These are phyloP conservation scores for Aldrovandia affinis DNA, from an alignment of 2,797 vertebrate genomes.

Conservation along the genomic window DNA sequence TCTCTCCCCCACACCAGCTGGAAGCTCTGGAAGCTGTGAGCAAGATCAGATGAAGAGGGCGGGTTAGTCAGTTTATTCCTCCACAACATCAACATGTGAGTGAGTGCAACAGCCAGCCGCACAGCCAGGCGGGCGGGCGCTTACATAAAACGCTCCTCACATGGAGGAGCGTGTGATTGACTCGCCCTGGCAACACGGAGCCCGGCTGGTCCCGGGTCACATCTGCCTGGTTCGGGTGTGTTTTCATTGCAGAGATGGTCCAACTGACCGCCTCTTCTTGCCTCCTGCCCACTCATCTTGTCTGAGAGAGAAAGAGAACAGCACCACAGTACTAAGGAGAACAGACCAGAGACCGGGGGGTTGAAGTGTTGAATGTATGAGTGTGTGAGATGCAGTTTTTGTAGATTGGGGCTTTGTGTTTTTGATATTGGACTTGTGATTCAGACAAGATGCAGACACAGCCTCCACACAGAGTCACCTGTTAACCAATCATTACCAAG, in stretches of 20 bases:
- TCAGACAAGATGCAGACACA: not conserved
- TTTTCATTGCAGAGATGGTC: slow-evolving; percentile 13
- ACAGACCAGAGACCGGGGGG: not conserved
- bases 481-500: not conserved
- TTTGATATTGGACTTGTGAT: not conserved
- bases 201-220: slow-evolving; percentile 30
- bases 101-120: slow-evolving; percentile 47
- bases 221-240: slow-evolving; percentile 49
- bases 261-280: slow-evolving; percentile 52
- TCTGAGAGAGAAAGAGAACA: not conserved
- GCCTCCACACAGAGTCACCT: not conserved
- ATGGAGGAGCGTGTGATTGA: slow-evolving; percentile 67
- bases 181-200: slow-evolving; percentile 30
- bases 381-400: not conserved
- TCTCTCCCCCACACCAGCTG: not conserved
- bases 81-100: slow-evolving; percentile 67
- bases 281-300: slow-evolving; percentile 44
- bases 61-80: slow-evolving; percentile 23
- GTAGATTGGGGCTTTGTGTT: not conserved
- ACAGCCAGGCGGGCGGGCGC: slow-evolving; percentile 58
- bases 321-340: not conserved
- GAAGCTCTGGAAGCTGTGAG: not conserved
- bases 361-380: too few relatives aligned
- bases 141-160: slow-evolving; percentile 71
- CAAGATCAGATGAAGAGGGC: not conserved